Conservation (phyloP, 2,888 invertebrate species). For the Netelia melanura region DNA sequence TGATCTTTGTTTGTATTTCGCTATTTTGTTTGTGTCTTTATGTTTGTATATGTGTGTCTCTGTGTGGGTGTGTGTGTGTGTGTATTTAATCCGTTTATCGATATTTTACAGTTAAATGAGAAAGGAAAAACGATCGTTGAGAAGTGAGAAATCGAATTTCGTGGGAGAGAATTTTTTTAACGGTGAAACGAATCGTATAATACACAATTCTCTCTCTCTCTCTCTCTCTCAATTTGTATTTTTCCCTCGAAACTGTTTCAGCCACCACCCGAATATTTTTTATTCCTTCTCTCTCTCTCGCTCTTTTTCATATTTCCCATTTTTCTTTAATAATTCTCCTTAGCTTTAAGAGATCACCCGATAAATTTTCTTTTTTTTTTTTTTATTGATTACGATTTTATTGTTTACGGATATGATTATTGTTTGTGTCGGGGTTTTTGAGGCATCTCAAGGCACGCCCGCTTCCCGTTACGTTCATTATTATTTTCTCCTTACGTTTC, state of each 20-base stretch:
- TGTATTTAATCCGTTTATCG: not conserved
- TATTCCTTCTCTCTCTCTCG: conserved; percentile 17
- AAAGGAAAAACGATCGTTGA: conserved; percentile 22
- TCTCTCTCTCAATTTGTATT: conserved; percentile 52
- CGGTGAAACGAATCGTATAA: conserved; percentile 67
- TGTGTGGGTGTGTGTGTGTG: not conserved
- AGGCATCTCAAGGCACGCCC: conserved; percentile 83
- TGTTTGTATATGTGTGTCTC: conserved; percentile 13
- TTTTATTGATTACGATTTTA: conserved; percentile 70
- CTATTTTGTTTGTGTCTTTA: conserved; percentile 27
- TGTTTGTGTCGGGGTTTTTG: conserved; percentile 80
- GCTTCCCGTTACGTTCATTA: conserved; percentile 69
- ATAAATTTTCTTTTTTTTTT: conserved; percentile 63
- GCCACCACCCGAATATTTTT: conserved; percentile 65
- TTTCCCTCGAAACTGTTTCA: conserved; percentile 54
- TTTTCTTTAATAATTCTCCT: conserved; percentile 61
- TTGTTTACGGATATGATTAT: conserved; percentile 80
- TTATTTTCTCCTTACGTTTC: not conserved
- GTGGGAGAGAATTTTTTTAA: conserved; percentile 67
- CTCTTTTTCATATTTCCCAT: not conserved
- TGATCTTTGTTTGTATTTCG: conserved; percentile 10
- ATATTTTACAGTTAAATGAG: conserved; percentile 15
- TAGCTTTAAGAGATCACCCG: conserved; percentile 68
- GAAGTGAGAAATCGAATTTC: conserved; percentile 30
- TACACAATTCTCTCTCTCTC: conserved; percentile 63